Base-by-base conservation (phyloP, 2,888 invertebrate species). In the Diloba caeruleocephala region DNA sequence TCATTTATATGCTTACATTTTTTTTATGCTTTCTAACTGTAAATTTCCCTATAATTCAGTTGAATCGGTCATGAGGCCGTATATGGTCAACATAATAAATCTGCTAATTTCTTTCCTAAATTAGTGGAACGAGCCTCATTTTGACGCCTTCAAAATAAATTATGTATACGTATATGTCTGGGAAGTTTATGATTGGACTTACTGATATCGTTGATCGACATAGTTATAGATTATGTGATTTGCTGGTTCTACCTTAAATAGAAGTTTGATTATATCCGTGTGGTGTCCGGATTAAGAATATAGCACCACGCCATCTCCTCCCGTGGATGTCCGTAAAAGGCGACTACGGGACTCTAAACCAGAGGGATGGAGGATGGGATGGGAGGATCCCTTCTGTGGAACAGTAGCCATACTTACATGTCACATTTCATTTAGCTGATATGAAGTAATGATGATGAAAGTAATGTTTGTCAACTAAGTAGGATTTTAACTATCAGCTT, bases 1-100 rank as follows among this genome's bases (percentile, higher is more conserved):
- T 79, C 74, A 69, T 71, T 74, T 73, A 77, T 72, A 78, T 65
- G 67, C 66, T 74, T 80, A 37, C 43, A 49, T 80, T 45, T 66
- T 64, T 66, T 54, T 62, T 69, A 69, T 52, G 61, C 60, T 75
- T 68, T 65, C 54, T 85, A 84, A 85, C 85, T 74, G 81, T 83
- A 51, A 32, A 59, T 77, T 72, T 71, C 69, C 74, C 72, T 79
- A 73, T 60, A 64, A 70, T 69, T 66, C 56, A 52, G 57, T 53
- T 50, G 51, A 25, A 33, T 43, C 53, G 54, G 76, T 79, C 73
- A 71, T 39, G 52, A 58, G 67, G 73, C 66, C 70, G 62, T 64
- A 62, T 62, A 36, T 38, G 38, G n/a, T 17, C 36, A 43, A 36
- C 44, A 50, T 49, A 56, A 63, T 56, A 48, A 56, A 48, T 56